A percentile compares a stretch with the other conserved stretches of the same genome.
These are phyloP conservation scores for Hippocampus zosterae DNA, from an alignment of 2,113 vertebrate species.

Conservation along the genomic window DNA sequence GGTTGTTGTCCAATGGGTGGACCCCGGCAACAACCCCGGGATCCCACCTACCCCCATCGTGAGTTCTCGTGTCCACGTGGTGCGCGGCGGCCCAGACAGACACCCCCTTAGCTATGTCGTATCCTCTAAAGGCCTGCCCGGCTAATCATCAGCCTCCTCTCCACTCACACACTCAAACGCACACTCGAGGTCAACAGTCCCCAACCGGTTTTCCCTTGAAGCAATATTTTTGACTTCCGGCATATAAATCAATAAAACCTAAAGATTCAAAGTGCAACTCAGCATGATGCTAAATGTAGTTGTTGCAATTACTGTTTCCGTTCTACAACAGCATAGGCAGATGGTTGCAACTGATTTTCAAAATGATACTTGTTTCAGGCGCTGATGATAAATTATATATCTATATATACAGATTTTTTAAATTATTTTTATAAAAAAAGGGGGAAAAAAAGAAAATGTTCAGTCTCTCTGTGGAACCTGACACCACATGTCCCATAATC, in stretches of 20 bases:
- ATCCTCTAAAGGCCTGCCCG: conserved; percentile 37
- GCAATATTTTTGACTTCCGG: not conserved
- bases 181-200: not conserved
- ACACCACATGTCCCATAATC: not conserved
- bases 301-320: not conserved
- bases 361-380: not conserved
- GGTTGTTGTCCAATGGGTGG: conserved; percentile 31
- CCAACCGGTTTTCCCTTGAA: not conserved
- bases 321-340: too few relatives aligned
- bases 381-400: not conserved
- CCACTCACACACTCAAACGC: conserved; percentile 15
- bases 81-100: conserved; percentile 66
- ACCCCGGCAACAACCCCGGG: conserved; percentile 16
- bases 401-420: not conserved
- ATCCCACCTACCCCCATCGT: conserved; percentile 39
- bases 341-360: not conserved
- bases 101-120: conserved; percentile 54
- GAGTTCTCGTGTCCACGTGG: conserved; percentile 61
- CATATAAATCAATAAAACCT: not conserved
- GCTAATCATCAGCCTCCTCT: conserved; percentile 50
- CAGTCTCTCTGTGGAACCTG: not conserved
- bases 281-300: not conserved
- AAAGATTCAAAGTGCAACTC: not conserved
- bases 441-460: not conserved
- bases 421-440: not conserved